Conservation (phyloP, 2,113 vertebrate species). For the Silurus glanis region DNA sequence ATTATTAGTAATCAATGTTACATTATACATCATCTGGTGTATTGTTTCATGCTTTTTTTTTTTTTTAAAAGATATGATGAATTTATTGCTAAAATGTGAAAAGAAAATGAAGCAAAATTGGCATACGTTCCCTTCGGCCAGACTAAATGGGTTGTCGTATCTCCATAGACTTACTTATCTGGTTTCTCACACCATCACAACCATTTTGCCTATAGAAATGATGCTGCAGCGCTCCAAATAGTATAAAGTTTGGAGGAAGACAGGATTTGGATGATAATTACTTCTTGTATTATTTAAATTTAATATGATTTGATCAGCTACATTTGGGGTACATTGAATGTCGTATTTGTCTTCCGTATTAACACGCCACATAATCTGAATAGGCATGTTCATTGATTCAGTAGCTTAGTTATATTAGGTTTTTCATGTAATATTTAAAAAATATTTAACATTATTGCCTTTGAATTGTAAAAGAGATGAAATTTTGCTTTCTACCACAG, state of each 20-base stretch:
- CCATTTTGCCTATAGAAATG: not conserved
- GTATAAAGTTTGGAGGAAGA: not conserved
- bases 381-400: not conserved
- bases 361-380: not conserved
- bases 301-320: not conserved
- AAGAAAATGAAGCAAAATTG: not conserved
- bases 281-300: not conserved
- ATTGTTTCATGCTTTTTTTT: too few relatives aligned
- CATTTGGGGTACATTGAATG: not conserved
- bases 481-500: conserved; percentile 59
- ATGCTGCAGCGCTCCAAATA: not conserved
- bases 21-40: too few relatives aligned
- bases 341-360: not conserved
- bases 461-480: not conserved
- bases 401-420: not conserved
- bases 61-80: too few relatives aligned
- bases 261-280: not conserved
- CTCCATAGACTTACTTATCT: not conserved
- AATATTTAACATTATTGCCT: not conserved
- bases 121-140: not conserved
- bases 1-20: too few relatives aligned
- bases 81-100: too few relatives aligned
- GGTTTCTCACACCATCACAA: not conserved
- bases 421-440: not conserved
- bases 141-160: not conserved